phyloP scores from a whole-genome alignment of 53 echinoderm and acorn worm genomes.

The Echinometra lucunter region DNA sequence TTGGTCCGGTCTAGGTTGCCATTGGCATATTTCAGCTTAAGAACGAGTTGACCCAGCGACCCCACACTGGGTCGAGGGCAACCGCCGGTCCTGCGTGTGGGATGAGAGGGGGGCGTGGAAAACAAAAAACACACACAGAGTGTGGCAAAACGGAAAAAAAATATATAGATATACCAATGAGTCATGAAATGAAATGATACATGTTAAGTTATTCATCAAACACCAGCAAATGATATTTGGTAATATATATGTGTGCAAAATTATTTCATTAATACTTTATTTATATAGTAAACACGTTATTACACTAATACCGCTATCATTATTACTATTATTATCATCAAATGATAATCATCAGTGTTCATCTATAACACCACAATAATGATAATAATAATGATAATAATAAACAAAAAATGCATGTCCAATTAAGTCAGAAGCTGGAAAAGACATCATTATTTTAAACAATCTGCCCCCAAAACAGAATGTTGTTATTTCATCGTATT shows the following conservation, averaged over 20 bases:
- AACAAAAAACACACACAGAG: constrained; percentile 32
- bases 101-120: constrained; percentile 39
- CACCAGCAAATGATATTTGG: constrained; percentile 11
- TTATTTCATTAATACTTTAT: neutral
- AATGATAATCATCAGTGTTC: neutral
- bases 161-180: constrained; percentile 27
- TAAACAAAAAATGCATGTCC: neutral
- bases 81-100: constrained; percentile 50
- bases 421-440: neutral
- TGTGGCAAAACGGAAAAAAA: neutral
- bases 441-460: neutral
- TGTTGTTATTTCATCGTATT: neutral
- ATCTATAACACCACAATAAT: neutral
- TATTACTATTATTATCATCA: neutral
- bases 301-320: neutral
- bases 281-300: neutral
- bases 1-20: constrained; percentile 70
- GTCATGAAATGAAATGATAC: neutral
- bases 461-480: neutral
- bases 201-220: neutral
- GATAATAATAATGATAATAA: too few species aligned
- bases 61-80: constrained; percentile 81
- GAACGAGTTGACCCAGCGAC: constrained; percentile 79
- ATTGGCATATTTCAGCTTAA: constrained; percentile 77
- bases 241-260: constrained; percentile 12